Evolutionary conservation across 92 coral and sea anemone species (phyloP).

Genomic region (Phenganax stokvisi): DNA sequence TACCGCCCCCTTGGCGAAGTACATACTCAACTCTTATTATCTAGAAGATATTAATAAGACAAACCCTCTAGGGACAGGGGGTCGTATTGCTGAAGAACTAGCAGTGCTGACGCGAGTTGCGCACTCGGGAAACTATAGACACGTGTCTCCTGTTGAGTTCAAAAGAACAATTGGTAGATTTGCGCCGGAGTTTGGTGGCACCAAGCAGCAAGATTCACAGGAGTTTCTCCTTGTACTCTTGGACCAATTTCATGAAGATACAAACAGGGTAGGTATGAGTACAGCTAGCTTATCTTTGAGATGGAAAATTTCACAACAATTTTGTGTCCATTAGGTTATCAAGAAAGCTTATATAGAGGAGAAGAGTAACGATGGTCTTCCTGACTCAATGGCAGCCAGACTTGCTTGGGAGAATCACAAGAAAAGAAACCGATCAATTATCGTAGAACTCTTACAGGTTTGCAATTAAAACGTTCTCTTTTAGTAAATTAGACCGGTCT

Average conservation of each 20-base stretch:
- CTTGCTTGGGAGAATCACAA: conserved; percentile 91
- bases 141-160: conserved; percentile 71
- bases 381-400: conserved; percentile 55
- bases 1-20: conserved; percentile 77
- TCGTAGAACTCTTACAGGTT: conserved; percentile 91
- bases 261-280: conserved; percentile 60
- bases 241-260: conserved; percentile 89
- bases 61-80: conserved; percentile 82
- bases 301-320: background rate
- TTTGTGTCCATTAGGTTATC: conserved; percentile 46
- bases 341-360: conserved; percentile 73
- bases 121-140: conserved; percentile 72
- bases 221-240: conserved; percentile 78
- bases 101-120: conserved; percentile 69
- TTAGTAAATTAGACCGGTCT: background rate
- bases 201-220: conserved; percentile 95
- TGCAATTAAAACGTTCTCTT: conserved; percentile 9
- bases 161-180: conserved; percentile 79
- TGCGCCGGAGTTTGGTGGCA: conserved; percentile 75
- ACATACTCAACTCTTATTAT: conserved; percentile 71
- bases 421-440: conserved; percentile 69
- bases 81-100: conserved; percentile 79
- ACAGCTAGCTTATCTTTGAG: background rate
- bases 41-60: conserved; percentile 71
- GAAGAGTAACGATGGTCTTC: conserved; percentile 68